These are phyloP conservation scores for Grammomys surdaster DNA, from an alignment of 2,113 vertebrate genomes.

Conservation along the genomic window DNA sequence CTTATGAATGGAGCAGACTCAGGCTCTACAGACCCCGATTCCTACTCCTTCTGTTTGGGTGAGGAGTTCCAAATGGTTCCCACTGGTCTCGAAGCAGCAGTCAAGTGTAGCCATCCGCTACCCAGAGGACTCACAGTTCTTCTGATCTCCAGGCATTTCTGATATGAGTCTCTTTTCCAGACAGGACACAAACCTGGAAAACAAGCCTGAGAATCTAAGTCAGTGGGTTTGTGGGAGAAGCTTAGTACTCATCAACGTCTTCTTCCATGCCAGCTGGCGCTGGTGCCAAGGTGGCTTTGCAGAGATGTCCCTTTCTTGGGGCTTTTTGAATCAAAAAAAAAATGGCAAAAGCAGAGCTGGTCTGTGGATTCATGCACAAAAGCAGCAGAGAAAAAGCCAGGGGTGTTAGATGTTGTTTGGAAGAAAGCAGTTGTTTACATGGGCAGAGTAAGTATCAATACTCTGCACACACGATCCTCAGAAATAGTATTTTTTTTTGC, in stretches of 20 bases:
- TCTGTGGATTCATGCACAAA: not conserved
- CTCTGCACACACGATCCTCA: rapidly evolving
- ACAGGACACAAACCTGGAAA: not conserved
- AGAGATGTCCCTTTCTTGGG: not conserved
- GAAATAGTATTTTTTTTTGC: not conserved
- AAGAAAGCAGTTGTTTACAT: not conserved
- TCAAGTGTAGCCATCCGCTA: not conserved
- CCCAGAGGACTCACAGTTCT: not conserved
- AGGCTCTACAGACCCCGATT: rapidly evolving
- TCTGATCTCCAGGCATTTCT: not conserved
- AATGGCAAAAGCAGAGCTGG: not conserved
- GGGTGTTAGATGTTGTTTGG: too few relatives aligned
- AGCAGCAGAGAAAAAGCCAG: not conserved
- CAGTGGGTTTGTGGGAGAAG: not conserved
- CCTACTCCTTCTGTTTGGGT: not conserved
- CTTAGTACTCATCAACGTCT: rapidly evolving
- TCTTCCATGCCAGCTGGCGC: too few relatives aligned
- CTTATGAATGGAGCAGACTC: not conserved
- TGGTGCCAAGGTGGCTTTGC: rapidly evolving
- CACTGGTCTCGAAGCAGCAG: not conserved
- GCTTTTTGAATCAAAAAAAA: not conserved
- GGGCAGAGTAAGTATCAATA: rapidly evolving
- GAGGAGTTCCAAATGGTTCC: not conserved
- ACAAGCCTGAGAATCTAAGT: not conserved
- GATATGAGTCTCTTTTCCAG: not conserved